Conservation (phyloP, 2,797 vertebrate species). For the Arrhamphus sclerolepis region DNA sequence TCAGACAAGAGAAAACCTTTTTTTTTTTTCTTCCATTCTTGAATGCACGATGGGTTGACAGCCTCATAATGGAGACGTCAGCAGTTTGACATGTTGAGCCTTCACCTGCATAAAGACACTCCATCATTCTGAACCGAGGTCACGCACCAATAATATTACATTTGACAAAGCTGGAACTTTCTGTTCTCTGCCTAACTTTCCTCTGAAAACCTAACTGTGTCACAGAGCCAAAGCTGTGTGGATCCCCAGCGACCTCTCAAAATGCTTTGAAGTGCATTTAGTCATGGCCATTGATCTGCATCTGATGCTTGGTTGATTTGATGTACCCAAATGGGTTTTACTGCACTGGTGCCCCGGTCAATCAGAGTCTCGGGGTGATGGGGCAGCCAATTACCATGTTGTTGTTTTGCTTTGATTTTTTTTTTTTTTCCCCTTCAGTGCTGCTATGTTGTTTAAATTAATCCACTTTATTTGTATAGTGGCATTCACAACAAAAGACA, state of each 20-base stretch:
- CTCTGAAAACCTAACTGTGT: background rate
- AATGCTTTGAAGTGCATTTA: conserved; percentile 20
- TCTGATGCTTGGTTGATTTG: conserved; percentile 44
- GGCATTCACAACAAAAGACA: too few species aligned
- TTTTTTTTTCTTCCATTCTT: too few species aligned
- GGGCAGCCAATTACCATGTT: background rate
- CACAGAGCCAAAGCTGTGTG: background rate
- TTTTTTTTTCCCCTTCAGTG: background rate
- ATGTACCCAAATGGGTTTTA: conserved; percentile 39
- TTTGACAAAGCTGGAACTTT: background rate
- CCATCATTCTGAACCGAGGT: background rate
- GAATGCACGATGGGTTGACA: too few species aligned
- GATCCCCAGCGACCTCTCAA: conserved; percentile 7
- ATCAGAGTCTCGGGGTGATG: background rate
- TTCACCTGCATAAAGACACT: conserved; percentile 4
- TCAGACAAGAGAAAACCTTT: too few species aligned
- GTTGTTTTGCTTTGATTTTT: background rate
- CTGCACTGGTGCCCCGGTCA: conserved; percentile 20
- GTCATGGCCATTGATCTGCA: conserved; percentile 43
- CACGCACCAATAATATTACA: background rate
- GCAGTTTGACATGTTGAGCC: background rate
- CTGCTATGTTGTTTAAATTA: background rate
- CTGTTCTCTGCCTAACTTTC: background rate
- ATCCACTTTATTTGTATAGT: too few species aligned
- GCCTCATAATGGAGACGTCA: conserved; percentile 7